Evolutionary conservation across 2,888 invertebrate genomes (phyloP).

Genomic region (Xestoiulus laeticollis): DNA sequence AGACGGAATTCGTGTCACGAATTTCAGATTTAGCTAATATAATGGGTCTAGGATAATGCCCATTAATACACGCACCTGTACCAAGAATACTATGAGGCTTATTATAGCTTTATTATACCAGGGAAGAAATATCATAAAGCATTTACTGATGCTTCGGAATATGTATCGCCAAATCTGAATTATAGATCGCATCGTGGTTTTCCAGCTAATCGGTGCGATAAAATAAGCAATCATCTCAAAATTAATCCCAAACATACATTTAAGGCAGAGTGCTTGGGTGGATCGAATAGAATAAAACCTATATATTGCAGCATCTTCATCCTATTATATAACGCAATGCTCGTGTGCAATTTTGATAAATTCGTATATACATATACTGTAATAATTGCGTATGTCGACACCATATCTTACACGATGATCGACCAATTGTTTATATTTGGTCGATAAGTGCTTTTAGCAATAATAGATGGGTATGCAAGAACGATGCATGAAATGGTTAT

Average conservation of each 20-base stretch:
- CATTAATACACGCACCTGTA: conserved; percentile 33
- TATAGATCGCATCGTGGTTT: conserved; percentile 38
- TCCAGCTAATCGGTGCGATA: conserved; percentile 38
- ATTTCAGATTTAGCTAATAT: conserved; percentile 2
- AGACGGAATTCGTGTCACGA: neutral
- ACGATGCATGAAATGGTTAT: neutral
- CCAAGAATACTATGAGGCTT: neutral
- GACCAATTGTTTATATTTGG: conserved; percentile 28
- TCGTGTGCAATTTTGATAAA: conserved; percentile 7
- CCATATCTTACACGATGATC: neutral
- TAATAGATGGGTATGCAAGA: neutral
- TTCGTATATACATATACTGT: neutral
- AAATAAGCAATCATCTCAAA: conserved; percentile 43
- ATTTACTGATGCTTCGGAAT: neutral
- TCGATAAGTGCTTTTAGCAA: conserved; percentile 30
- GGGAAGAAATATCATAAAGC: conserved; percentile 16
- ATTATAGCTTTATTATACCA: conserved; percentile 6
- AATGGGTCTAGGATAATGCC: neutral
- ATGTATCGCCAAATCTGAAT: conserved; percentile 32
- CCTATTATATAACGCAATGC: neutral
- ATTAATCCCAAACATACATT: conserved; percentile 34
- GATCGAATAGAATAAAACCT: neutral
- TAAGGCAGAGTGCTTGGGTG: neutral
- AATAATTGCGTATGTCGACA: conserved; percentile 12
- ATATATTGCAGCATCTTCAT: neutral